phyloP scores from a whole-genome alignment of 1,140 invertebrate genomes.

The Drosophila sucinea region DNA sequence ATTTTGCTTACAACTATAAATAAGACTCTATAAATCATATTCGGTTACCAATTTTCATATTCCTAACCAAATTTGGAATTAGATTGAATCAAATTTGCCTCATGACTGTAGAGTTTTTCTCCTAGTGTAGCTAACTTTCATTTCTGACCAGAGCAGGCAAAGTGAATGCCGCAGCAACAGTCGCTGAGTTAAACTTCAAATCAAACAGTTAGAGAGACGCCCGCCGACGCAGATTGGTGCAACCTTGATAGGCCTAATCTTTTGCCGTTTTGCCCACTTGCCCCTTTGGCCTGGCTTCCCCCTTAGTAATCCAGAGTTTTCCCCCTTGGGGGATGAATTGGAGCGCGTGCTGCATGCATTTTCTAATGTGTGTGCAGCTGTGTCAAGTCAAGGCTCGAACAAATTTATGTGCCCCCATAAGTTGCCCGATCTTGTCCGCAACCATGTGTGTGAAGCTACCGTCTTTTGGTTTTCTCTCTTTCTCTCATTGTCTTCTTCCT shows the following conservation, averaged over 20 bases:
- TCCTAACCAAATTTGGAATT: no score
- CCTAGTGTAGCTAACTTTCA: constrained; percentile 3
- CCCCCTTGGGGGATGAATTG: constrained; percentile 37
- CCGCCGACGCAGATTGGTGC: constrained; percentile 68
- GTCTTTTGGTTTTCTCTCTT: constrained; percentile 24
- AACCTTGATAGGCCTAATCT: constrained; percentile 67
- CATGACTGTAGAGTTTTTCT: background rate
- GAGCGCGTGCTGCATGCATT: constrained; percentile 58
- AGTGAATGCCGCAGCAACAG: constrained; percentile 32
- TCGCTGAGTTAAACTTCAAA: constrained; percentile 50
- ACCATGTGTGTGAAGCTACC: constrained; percentile 36
- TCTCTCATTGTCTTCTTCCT: background rate
- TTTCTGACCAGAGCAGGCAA: constrained; percentile 17
- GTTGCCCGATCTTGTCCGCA: constrained; percentile 16
- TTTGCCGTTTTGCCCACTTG: background rate
- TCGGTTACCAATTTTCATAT: no score
- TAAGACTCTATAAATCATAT: no score
- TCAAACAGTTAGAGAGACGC: constrained; percentile 73
- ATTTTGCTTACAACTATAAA: no score
- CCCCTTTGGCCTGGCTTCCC: background rate
- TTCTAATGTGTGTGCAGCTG: constrained; percentile 60
- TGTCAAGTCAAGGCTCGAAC: constrained; percentile 70
- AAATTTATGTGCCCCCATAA: constrained; percentile 63
- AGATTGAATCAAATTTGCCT: background rate
- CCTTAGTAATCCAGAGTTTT: constrained; percentile 10